phyloP scores from a whole-genome alignment of 2,113 vertebrate genomes.

The Onychostruthus taczanowskii region DNA sequence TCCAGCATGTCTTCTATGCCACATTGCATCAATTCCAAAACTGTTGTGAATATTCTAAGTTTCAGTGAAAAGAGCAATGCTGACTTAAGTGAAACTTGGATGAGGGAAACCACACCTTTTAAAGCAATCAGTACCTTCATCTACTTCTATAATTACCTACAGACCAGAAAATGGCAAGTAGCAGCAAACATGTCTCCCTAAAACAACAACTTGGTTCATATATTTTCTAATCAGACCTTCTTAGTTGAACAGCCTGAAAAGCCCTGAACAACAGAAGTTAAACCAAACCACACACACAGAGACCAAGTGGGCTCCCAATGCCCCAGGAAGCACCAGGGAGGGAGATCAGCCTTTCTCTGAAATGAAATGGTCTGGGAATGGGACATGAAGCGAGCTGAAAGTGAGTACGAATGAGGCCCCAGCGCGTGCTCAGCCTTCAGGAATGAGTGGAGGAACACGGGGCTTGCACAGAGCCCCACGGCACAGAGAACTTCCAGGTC shows the following conservation, averaged over 20 bases:
- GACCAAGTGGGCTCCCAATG: neutral
- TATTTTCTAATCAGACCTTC: neutral
- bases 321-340: neutral
- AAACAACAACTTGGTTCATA: neutral
- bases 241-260: neutral
- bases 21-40: neutral
- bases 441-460: neutral
- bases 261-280: neutral
- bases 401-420: neutral
- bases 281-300: neutral
- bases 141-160: neutral
- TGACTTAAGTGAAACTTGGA: neutral
- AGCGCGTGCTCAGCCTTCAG: neutral
- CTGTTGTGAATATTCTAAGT: neutral
- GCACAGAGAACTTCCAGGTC: neutral
- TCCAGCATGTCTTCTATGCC: neutral
- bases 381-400: neutral
- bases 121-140: neutral
- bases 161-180: neutral
- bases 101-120: neutral
- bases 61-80: neutral
- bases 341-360: neutral
- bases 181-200: neutral
- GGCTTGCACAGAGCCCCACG: fast-evolving
- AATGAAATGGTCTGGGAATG: neutral